Conservation (phyloP, 35 echinoderm and acorn worm species). For the Apostichopus californicus region DNA sequence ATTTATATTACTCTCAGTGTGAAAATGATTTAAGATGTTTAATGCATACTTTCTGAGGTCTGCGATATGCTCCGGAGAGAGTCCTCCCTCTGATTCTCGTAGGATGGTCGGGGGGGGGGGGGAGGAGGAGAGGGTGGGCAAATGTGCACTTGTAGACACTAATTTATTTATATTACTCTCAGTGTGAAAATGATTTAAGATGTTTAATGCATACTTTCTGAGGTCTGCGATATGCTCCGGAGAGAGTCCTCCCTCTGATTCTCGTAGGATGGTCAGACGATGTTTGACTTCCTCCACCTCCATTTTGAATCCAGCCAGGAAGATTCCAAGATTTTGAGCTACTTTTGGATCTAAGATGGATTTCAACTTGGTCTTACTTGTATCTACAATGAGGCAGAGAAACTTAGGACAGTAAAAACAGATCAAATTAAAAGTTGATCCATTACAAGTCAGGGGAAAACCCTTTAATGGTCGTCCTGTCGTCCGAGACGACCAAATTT, state of each 20-base stretch:
- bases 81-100: constrained; percentile 80
- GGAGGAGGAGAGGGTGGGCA: too few relatives aligned
- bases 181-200: too few relatives aligned
- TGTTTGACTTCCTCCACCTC: constrained; percentile 86
- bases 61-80: constrained; percentile 74
- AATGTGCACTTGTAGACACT: too few relatives aligned
- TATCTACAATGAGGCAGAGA: constrained; percentile 29
- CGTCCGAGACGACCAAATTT: too few relatives aligned
- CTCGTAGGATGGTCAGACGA: constrained; percentile 75
- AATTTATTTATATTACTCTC: too few relatives aligned
- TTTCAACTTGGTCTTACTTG: constrained; percentile 86
- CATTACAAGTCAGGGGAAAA: too few relatives aligned
- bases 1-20: too few relatives aligned
- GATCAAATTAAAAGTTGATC: too few relatives aligned
- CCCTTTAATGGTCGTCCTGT: too few relatives aligned
- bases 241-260: constrained; percentile 83
- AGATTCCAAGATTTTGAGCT: constrained; percentile 98
- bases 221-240: constrained; percentile 77
- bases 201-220: constrained; percentile 64
- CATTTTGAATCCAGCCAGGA: constrained; percentile 98
- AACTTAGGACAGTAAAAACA: too few relatives aligned
- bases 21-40: too few relatives aligned
- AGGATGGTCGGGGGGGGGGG: constrained; percentile 52
- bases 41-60: constrained; percentile 76
- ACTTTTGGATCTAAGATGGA: constrained; percentile 94